A percentile compares a stretch with the other conserved stretches of the same genome.
These are phyloP conservation scores for Hydrotaea cyrtoneurina DNA, from an alignment of 2,888 invertebrate genomes.

Conservation along the genomic window DNA sequence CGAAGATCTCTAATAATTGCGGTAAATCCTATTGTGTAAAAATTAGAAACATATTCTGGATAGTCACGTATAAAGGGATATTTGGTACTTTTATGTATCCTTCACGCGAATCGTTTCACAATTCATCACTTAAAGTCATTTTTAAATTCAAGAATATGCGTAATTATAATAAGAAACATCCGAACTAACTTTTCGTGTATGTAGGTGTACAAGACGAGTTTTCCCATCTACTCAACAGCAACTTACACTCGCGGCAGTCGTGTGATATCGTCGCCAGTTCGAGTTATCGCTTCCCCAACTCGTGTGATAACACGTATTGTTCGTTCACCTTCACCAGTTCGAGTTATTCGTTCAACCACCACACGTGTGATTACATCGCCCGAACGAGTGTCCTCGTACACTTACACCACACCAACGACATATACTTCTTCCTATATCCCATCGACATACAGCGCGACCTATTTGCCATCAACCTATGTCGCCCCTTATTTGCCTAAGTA, in stretches of 20 bases:
- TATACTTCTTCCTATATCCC: constrained; percentile 69
- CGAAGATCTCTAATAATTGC: too few species aligned
- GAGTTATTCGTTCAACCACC: constrained; percentile 74
- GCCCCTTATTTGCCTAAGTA: constrained; percentile 72
- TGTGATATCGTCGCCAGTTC: constrained; percentile 77
- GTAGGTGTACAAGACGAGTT: constrained; percentile 79
- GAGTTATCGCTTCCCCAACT: constrained; percentile 76
- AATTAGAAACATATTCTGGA: too few species aligned
- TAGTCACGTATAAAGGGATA: too few species aligned
- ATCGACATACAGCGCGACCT: constrained; percentile 63
- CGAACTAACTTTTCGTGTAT: constrained; percentile 33
- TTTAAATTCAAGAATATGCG: constrained; percentile 54
- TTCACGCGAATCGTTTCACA: too few species aligned
- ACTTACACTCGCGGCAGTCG: constrained; percentile 78
- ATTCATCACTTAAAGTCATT: too few species aligned
- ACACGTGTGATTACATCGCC: constrained; percentile 77
- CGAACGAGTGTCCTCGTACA: constrained; percentile 73
- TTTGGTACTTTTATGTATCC: too few species aligned
- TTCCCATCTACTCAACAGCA: constrained; percentile 79
- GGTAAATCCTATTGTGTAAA: too few species aligned
- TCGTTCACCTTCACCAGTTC: constrained; percentile 75
- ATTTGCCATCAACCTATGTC: constrained; percentile 72
- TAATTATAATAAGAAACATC: constrained; percentile 70
- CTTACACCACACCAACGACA: constrained; percentile 72
- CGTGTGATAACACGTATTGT: constrained; percentile 75